Evolutionary conservation across 2,797 vertebrate species (phyloP).

Genomic region (Xerus rutilus): DNA sequence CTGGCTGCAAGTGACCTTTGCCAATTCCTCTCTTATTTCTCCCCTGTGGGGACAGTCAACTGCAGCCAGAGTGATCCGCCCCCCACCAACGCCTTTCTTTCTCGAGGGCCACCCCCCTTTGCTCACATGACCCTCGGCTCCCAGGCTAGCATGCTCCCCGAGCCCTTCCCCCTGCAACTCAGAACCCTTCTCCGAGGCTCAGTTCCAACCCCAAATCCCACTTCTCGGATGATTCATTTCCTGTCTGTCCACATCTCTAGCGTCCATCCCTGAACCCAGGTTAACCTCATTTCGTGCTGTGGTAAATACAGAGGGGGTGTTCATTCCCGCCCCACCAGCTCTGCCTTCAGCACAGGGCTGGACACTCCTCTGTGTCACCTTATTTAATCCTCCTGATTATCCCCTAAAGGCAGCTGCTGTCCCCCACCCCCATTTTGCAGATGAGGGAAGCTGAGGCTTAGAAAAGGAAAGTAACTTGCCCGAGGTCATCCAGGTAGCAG

Average conservation of each 20-base stretch:
- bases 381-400: background rate
- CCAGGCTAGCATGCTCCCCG: background rate
- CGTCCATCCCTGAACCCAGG: background rate
- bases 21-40: background rate
- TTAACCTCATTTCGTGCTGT: fast-evolving
- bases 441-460: background rate
- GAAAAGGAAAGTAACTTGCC: background rate
- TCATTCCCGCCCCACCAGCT: background rate
- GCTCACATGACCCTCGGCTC: background rate
- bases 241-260: background rate
- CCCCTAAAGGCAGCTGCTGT: background rate
- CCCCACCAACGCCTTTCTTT: background rate
- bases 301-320: background rate
- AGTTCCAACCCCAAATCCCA: conserved; percentile 1
- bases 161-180: background rate
- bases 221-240: background rate
- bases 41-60: background rate
- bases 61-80: background rate
- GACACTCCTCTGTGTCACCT: background rate
- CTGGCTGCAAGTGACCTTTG: background rate
- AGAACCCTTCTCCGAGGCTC: background rate
- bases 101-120: background rate
- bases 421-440: background rate
- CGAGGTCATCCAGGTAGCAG: background rate
- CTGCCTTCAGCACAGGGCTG: background rate